Evolutionary conservation across 2,113 vertebrate genomes (phyloP).

Genomic region (Tautogolabrus adspersus): DNA sequence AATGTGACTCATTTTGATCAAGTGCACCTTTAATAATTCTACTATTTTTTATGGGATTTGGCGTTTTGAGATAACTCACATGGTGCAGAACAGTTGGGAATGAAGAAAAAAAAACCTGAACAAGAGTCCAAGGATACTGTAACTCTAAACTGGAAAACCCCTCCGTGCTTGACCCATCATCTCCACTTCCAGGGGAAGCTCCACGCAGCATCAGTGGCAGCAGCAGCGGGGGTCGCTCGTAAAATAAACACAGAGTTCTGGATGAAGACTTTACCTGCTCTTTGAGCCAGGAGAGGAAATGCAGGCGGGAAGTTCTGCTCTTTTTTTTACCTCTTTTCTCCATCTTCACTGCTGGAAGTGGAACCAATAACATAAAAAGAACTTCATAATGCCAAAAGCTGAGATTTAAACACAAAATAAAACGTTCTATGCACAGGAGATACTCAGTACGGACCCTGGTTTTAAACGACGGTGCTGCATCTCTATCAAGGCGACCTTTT

Average conservation of each 20-base stretch:
- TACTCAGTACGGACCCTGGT: conserved; percentile 41
- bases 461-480: conserved; percentile 39
- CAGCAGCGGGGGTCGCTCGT: conserved; percentile 62
- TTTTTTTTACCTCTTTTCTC: conserved; percentile 28
- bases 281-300: conserved; percentile 55
- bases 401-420: conserved; percentile 57
- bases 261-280: conserved; percentile 79
- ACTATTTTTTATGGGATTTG: not conserved
- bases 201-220: conserved; percentile 54
- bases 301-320: conserved; percentile 45
- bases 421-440: conserved; percentile 56
- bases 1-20: not conserved
- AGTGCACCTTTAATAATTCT: not conserved
- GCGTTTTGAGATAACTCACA: not conserved
- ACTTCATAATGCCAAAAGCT: conserved; percentile 51
- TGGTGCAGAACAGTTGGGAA: not conserved
- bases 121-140: conserved; percentile 43
- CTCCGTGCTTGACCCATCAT: conserved; percentile 34
- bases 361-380: conserved; percentile 58
- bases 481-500: conserved; percentile 69
- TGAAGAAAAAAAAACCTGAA: conserved; percentile 30
- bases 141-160: conserved; percentile 55
- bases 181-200: conserved; percentile 66
- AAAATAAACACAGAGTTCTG: conserved; percentile 78
- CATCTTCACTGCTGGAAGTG: conserved; percentile 49